Evolutionary conservation across 2,113 vertebrate genomes (phyloP), one percentile per base, ranked within the genome.

Genomic region (Numida meleagris): DNA sequence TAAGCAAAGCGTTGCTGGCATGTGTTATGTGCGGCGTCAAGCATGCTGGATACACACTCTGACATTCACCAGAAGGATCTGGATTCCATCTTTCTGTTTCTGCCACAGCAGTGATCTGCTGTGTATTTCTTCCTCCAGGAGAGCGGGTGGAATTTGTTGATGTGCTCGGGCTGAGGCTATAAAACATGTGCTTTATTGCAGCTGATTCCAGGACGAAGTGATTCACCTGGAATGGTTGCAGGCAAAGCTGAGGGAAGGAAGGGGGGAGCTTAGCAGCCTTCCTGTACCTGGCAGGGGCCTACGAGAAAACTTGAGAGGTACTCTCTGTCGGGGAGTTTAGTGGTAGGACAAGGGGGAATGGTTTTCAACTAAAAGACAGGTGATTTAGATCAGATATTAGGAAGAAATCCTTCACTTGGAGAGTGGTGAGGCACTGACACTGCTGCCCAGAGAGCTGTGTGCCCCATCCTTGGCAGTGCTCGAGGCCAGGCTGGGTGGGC

Each of bases 31-130:
- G 46, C 2, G 7, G 57, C 2, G 2, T 82, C 2, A 1, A 63
- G 61, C 51, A 57, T 67, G 66, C 74, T 95, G 93, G 62, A 75
- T 82, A 9, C 6, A 1, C 29, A 2, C 0, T 0, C 77, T 87
- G 91, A 91, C 67, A 42, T 48, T 93, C 53, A 57, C 78, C 91
- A 96, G 94, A 43, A 92, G 85, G 87, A 82, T 63, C 91, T 93
- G 94, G 67, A 76, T 88, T 96, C 53, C 24, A 13, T 79, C 74
- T 53, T 58, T 36, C 62, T 58, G 62, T 85, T 95, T 89, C 36
- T 88, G 48, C 29, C 7, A 6, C 82, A 24, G 51, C 61, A 84
- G 29, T 2, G 19, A 14, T 9, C 76, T 31, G 63, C 58, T 62
- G 40, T 21, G 23, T 68, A 68, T 79, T 68, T 65, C 31, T 95